Percentiles rank a stretch among this genome's conserved stretches.
phyloP scores from a whole-genome alignment of 2,113 vertebrate genomes.

The Platichthys stellatus region DNA sequence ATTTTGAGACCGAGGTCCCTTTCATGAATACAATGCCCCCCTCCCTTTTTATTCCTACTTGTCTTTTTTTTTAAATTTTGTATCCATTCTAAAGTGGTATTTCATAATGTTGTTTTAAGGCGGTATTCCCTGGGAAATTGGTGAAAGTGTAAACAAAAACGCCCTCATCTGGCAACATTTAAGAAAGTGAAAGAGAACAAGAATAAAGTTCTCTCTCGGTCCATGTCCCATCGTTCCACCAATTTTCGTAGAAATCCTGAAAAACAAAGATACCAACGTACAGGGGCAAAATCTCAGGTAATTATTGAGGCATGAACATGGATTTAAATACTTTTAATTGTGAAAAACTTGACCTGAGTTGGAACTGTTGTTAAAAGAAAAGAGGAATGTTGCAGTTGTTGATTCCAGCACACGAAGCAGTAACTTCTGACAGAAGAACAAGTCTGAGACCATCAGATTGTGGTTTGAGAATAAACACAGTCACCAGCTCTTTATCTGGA shows the following conservation, averaged over 20 bases:
- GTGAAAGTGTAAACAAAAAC: too few species aligned
- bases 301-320: background rate
- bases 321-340: background rate
- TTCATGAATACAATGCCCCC: background rate
- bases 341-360: background rate
- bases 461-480: background rate
- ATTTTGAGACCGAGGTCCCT: background rate
- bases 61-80: background rate
- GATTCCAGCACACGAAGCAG: too few species aligned
- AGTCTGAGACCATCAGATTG: background rate
- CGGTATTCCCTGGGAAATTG: too few species aligned
- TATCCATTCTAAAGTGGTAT: background rate
- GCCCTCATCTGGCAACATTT: too few species aligned
- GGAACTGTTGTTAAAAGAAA: background rate
- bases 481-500: background rate
- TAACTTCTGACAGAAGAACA: background rate
- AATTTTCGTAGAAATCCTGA: too few species aligned
- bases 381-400: background rate
- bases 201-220: too few species aligned
- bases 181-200: too few species aligned
- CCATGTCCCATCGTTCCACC: too few species aligned
- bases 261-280: too few species aligned
- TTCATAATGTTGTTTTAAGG: background rate
- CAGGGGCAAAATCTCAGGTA: background rate
- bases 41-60: background rate